phyloP scores from a whole-genome alignment of 2,113 vertebrate species.

The Cygnus atratus region DNA sequence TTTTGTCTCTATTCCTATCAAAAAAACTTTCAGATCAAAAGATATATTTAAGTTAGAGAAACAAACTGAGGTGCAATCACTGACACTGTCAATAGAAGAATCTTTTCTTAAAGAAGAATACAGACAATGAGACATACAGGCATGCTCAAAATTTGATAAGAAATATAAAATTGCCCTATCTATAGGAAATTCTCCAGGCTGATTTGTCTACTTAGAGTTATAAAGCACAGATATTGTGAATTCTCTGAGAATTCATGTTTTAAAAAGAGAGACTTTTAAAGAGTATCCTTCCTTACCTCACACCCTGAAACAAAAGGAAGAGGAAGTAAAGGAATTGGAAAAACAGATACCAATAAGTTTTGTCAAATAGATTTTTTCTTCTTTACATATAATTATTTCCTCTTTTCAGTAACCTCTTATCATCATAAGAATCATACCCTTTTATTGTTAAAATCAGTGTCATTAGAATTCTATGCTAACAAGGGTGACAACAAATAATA shows the following conservation, averaged over 20 bases:
- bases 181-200: not conserved
- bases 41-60: not conserved
- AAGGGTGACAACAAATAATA: not conserved
- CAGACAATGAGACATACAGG: not conserved
- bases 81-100: not conserved
- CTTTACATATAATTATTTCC: not conserved
- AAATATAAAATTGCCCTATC: not conserved
- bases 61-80: not conserved
- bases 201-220: not conserved
- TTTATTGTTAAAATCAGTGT: not conserved
- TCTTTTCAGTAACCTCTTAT: not conserved
- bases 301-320: not conserved
- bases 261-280: not conserved
- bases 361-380: not conserved
- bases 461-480: not conserved
- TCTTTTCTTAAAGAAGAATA: not conserved
- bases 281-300: not conserved
- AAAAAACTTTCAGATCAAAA: not conserved
- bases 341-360: not conserved
- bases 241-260: not conserved
- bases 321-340: not conserved
- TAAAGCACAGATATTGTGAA: not conserved
- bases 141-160: not conserved
- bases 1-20: not conserved
- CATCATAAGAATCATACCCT: not conserved